phyloP scores from a whole-genome alignment of 2,797 vertebrate species.

The Calcarius lapponicus region DNA sequence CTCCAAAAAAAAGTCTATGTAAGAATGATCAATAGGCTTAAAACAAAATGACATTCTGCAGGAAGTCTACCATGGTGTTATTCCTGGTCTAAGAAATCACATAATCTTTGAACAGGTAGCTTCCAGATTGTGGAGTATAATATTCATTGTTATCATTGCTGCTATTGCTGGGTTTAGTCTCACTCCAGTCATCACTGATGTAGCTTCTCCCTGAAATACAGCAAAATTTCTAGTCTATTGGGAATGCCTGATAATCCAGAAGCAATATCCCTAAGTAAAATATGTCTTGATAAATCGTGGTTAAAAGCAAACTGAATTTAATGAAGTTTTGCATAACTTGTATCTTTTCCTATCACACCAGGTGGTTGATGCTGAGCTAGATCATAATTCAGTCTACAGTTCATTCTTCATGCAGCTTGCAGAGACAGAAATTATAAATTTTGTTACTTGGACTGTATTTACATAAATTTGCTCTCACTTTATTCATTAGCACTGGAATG shows the following conservation, averaged over 20 bases:
- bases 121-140: background rate
- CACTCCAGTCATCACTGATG: rapidly evolving
- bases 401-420: background rate
- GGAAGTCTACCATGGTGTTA: background rate
- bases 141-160: background rate
- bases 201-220: background rate
- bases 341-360: background rate
- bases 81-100: background rate
- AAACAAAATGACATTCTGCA: background rate
- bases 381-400: background rate
- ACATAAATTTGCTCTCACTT: background rate
- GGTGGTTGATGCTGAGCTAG: background rate
- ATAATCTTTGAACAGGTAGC: background rate
- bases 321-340: background rate
- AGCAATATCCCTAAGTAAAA: background rate
- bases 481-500: background rate
- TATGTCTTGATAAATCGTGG: background rate
- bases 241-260: background rate
- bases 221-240: background rate
- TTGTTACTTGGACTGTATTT: background rate
- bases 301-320: background rate
- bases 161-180: background rate
- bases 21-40: background rate
- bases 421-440: background rate
- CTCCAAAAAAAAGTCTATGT: background rate